These are phyloP conservation scores for Tenodera sinensis DNA, from an alignment of 2,888 invertebrate genomes.

Conservation along the genomic window DNA sequence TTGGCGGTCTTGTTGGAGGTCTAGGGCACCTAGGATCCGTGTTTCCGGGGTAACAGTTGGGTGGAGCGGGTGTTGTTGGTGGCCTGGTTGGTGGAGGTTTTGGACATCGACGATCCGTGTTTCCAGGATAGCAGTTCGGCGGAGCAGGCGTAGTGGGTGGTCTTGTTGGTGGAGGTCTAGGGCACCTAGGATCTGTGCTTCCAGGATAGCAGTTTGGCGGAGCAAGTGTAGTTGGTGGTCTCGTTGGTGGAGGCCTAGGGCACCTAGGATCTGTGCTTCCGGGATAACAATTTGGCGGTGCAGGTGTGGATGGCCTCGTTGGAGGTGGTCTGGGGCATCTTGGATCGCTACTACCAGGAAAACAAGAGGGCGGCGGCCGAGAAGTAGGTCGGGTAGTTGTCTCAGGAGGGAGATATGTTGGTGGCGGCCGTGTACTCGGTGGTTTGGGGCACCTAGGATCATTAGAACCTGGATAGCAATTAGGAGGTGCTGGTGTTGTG, in stretches of 20 bases:
- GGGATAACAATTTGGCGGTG: slow-evolving; percentile 22
- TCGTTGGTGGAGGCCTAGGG: slow-evolving; percentile 39
- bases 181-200: slow-evolving; percentile 39
- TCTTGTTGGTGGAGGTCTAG: slow-evolving; percentile 20
- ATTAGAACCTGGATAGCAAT: slow-evolving; percentile 26
- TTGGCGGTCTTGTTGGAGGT: slow-evolving; percentile 31
- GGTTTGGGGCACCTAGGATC: slow-evolving; percentile 35
- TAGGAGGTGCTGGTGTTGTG: slow-evolving; percentile 1
- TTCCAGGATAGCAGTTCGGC: slow-evolving; percentile 40
- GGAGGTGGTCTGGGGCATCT: slow-evolving; percentile 29
- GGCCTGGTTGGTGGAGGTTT: slow-evolving; percentile 26
- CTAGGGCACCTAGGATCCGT: slow-evolving; percentile 32
- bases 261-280: slow-evolving; percentile 28
- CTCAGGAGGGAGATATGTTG: slow-evolving; percentile 39
- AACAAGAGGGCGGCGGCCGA: slow-evolving; percentile 39
- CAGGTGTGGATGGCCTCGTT: slow-evolving; percentile 26
- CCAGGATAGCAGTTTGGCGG: slow-evolving; percentile 38
- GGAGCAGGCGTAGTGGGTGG: slow-evolving; percentile 12
- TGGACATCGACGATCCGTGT: slow-evolving; percentile 36
- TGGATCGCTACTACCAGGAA: slow-evolving; percentile 35
- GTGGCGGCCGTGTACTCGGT: slow-evolving; percentile 33
- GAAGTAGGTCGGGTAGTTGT: slow-evolving; percentile 35
- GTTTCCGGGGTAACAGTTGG: slow-evolving; percentile 30
- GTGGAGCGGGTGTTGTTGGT: slow-evolving; percentile 24
- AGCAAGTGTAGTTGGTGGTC: slow-evolving; percentile 30